These are phyloP conservation scores for Pogonomyrmex barbatus DNA, from an alignment of 1,140 invertebrate genomes.

Conservation along the genomic window DNA sequence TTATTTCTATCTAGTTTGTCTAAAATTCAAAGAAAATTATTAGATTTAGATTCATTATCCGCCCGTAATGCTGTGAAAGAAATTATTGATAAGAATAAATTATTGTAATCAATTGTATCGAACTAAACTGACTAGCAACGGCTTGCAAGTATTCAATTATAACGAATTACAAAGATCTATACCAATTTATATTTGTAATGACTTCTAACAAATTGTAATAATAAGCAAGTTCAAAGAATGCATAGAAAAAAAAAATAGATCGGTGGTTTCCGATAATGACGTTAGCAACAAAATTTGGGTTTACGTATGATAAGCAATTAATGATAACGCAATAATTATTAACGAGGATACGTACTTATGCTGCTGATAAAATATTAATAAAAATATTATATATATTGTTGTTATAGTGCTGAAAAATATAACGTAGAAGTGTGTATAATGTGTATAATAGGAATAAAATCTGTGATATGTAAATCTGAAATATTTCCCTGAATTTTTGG, in stretches of 20 bases:
- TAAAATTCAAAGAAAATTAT: constrained; percentile 1
- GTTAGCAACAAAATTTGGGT: constrained; percentile 45
- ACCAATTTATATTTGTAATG: constrained; percentile 31
- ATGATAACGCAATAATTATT: constrained; percentile 12
- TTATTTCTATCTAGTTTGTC: neutral
- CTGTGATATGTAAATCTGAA: constrained; percentile 33
- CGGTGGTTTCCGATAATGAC: neutral
- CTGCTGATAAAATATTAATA: constrained; percentile 30
- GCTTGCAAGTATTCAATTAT: neutral
- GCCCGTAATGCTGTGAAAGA: constrained; percentile 20
- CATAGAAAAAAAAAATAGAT: constrained; percentile 7
- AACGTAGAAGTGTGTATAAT: neutral
- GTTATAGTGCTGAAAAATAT: constrained; percentile 22
- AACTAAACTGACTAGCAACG: neutral
- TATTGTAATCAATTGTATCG: neutral
- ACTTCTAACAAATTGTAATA: constrained; percentile 21
- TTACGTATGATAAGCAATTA: constrained; percentile 30
- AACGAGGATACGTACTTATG: neutral
- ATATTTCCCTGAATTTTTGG: constrained; percentile 7
- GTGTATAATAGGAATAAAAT: constrained; percentile 31
- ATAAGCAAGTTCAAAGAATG: neutral
- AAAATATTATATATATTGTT: constrained; percentile 14
- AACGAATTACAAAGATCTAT: constrained; percentile 27
- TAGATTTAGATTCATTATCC: constrained; percentile 26
- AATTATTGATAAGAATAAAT: neutral